Conservation (phyloP, 37 sponge, comb jelly and placozoan species). For the Halichondria panicea region DNA sequence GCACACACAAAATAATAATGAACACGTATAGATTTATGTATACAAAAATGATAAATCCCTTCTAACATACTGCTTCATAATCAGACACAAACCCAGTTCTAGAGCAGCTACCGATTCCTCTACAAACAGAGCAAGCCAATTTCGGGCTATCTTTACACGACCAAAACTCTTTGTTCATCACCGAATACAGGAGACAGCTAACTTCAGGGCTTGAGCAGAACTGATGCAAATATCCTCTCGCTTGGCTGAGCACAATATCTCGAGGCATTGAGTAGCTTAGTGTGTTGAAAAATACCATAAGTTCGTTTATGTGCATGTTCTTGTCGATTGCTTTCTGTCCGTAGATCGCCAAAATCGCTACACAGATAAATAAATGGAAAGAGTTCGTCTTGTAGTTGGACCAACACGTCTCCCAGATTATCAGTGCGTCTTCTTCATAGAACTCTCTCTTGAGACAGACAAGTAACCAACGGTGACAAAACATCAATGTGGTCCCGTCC, state of each 20-base stretch:
- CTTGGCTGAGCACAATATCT: constrained; percentile 74
- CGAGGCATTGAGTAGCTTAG: constrained; percentile 59
- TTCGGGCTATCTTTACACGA: constrained; percentile 1
- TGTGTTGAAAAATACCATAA: constrained; percentile 70
- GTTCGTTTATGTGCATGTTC: constrained; percentile 56
- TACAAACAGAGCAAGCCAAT: constrained; percentile 29
- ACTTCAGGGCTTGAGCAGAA: constrained; percentile 20
- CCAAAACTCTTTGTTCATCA: constrained; percentile 51
- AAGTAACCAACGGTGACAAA: constrained; percentile 87
- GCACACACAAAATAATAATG: too few species aligned
- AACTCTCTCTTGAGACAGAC: constrained; percentile 87
- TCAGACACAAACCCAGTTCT: constrained; percentile 5
- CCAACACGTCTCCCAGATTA: constrained; percentile 86
- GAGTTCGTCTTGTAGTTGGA: constrained; percentile 42
- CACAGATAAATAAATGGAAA: constrained; percentile 76
- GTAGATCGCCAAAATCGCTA: constrained; percentile 85
- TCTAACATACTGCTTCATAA: constrained; percentile 20
- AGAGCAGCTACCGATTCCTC: constrained; percentile 11
- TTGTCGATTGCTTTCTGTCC: constrained; percentile 66
- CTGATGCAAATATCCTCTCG: constrained; percentile 72
- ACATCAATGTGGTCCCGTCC: constrained; percentile 58
- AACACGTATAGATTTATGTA: too few species aligned
- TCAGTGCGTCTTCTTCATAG: constrained; percentile 39
- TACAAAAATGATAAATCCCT: too few species aligned
- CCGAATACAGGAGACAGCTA: constrained; percentile 21